Evolutionary conservation across 2,797 vertebrate species (phyloP), one percentile per base, ranked within the genome.

Genomic region (Calcarius lapponicus): DNA sequence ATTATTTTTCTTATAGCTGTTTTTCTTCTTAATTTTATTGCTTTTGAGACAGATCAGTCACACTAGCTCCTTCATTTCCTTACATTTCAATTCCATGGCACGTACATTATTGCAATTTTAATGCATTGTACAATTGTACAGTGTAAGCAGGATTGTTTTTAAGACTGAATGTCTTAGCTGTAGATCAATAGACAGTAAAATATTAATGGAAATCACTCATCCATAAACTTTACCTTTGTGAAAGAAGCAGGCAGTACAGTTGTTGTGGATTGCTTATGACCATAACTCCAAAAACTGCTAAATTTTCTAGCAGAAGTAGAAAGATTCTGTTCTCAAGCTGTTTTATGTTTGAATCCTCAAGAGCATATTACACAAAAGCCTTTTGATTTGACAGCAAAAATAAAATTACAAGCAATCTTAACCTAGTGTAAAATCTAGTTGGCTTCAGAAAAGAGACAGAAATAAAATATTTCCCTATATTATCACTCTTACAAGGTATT

Each of bases 161-260:
- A 73, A 93, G 65, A 86, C 56, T 71, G 34, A 42, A 56, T 54
- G 38, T 71, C 29, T 94, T 89, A 93, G 48, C 72, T 90, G 4
- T 32, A 81, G 79, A 96, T 97, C 90, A 90, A 93, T 92, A 82
- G 61, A 82, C 80, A 92, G 95, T 97, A 95, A 97, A 97, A 96
- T 94, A 97, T 97, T 97, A 96, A 96, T 84, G 54, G 69, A 83
- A 93, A 83, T 4, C 28, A 90, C 31, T 86, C 26, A 94, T 76
- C n/a, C 64, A 81, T 73, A 94, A 54, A 88, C 31, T 34, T 50
- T 40, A 74, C 38, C 36, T 88, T 91, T 57, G 70, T 87, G 79
- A 91, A 88, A 82, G 79, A 86, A 67, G 43, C 61, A 87, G 71
- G 43, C 51, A 85, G 42, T 80, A 61, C 10, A 42, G 32, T 61